A percentile compares a stretch with the other conserved stretches of the same genome.
Evolutionary conservation across 2,797 vertebrate species (phyloP).

Genomic region (Kryptopterus vitreolus): DNA sequence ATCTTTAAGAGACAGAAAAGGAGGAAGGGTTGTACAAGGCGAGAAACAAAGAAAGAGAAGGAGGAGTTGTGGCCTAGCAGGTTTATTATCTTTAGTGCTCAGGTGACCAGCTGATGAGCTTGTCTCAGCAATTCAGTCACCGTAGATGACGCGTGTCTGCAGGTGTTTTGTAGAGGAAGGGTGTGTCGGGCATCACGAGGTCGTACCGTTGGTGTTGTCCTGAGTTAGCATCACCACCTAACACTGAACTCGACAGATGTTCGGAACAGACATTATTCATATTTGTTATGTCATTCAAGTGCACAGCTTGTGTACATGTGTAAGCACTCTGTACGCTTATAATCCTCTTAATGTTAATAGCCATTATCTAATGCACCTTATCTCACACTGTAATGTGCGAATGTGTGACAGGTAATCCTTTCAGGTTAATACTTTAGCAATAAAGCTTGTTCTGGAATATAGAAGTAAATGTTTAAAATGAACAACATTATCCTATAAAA

Average conservation of each 20-base stretch:
- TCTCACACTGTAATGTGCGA: conserved; percentile 6
- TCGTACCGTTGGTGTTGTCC: neutral
- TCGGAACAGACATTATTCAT: neutral
- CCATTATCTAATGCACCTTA: conserved; percentile 45
- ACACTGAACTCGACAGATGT: neutral
- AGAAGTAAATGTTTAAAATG: no score
- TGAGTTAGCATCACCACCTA: neutral
- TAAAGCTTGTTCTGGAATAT: neutral
- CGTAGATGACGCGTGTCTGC: neutral
- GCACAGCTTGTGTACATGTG: neutral
- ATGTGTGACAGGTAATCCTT: conserved; percentile 16
- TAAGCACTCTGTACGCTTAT: conserved; percentile 26
- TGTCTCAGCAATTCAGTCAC: conserved; percentile 58
- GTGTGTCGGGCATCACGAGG: neutral
- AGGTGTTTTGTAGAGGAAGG: conserved; percentile 4
- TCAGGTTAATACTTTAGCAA: conserved; percentile 16
- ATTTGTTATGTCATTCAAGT: neutral
- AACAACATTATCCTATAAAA: no score
- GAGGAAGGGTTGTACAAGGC: conserved; percentile 5
- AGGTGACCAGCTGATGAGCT: conserved; percentile 68
- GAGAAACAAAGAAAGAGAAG: conserved; percentile 24
- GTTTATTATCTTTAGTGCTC: conserved; percentile 67
- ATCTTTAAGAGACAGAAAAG: conserved; percentile 28
- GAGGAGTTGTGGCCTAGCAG: conserved; percentile 13
- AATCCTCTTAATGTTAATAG: conserved; percentile 28